Conservation (phyloP, 1,140 invertebrate species). For the Drosophila busckii region DNA sequence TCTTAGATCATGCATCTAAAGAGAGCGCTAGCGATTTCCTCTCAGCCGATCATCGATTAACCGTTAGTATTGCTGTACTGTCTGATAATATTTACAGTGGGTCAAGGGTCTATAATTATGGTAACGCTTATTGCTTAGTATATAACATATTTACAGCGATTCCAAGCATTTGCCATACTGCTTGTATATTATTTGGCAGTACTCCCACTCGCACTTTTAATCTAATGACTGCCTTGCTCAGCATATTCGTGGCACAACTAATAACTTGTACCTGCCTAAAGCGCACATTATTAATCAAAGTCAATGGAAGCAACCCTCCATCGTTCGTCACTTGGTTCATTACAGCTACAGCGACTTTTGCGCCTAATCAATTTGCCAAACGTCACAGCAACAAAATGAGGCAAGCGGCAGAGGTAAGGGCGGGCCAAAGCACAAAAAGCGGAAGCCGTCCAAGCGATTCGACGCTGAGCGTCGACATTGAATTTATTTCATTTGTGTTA, state of each 20-base stretch:
- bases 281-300: slow-evolving; percentile 75
- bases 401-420: slow-evolving; percentile 12
- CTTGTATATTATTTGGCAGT: too few species aligned
- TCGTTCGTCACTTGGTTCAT: slow-evolving; percentile 11
- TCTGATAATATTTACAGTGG: too few species aligned
- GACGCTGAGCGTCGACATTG: slow-evolving; percentile 44
- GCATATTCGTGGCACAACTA: slow-evolving; percentile 39
- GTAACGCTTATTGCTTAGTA: too few species aligned
- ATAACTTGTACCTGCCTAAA: slow-evolving; percentile 65
- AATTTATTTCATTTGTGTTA: slow-evolving; percentile 78
- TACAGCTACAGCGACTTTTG: slow-evolving; percentile 63
- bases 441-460: slow-evolving; percentile 26
- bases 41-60: too few species aligned
- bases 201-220: background rate
- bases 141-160: too few species aligned
- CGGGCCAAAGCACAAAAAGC: background rate
- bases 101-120: too few species aligned
- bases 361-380: slow-evolving; percentile 75
- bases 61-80: too few species aligned
- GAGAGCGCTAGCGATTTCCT: too few species aligned
- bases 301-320: slow-evolving; percentile 39
- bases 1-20: too few species aligned
- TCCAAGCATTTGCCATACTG: too few species aligned
- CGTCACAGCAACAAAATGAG: slow-evolving; percentile 42
- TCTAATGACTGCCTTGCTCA: too few species aligned